Evolutionary conservation across 2,888 invertebrate genomes (phyloP).

Genomic region (Aproaerema taeniolella): DNA sequence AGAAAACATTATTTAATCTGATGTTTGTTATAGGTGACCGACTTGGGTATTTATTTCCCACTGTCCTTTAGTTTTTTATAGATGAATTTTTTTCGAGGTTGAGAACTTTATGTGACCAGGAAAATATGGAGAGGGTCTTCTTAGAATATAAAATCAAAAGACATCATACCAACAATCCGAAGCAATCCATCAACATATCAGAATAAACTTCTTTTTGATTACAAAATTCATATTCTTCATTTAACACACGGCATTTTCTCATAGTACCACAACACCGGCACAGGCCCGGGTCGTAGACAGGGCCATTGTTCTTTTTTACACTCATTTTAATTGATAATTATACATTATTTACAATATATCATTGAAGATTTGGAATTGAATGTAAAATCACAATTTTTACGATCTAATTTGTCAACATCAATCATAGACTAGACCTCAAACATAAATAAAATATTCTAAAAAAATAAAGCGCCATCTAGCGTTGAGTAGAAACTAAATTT

Average conservation of each 20-base stretch:
- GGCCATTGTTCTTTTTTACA: conserved; percentile 14
- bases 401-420: too few species aligned
- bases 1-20: too few species aligned
- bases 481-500: neutral
- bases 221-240: conserved; percentile 54
- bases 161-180: conserved; percentile 58
- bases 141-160: too few species aligned
- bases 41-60: too few species aligned
- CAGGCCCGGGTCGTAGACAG: conserved; percentile 20
- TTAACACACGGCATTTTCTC: conserved; percentile 60
- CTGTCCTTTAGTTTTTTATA: too few species aligned
- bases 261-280: conserved; percentile 30
- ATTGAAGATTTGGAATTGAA: neutral
- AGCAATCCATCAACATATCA: conserved; percentile 66
- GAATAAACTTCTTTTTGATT: conserved; percentile 59
- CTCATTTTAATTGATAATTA: too few species aligned
- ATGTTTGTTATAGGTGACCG: too few species aligned
- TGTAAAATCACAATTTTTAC: neutral
- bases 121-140: too few species aligned
- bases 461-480: neutral
- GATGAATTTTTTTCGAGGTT: too few species aligned
- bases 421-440: too few species aligned
- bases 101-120: too few species aligned
- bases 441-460: too few species aligned
- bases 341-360: neutral